Base-by-base conservation (phyloP, 2,888 invertebrate species). In the Branchipolynoe longqiensis region DNA sequence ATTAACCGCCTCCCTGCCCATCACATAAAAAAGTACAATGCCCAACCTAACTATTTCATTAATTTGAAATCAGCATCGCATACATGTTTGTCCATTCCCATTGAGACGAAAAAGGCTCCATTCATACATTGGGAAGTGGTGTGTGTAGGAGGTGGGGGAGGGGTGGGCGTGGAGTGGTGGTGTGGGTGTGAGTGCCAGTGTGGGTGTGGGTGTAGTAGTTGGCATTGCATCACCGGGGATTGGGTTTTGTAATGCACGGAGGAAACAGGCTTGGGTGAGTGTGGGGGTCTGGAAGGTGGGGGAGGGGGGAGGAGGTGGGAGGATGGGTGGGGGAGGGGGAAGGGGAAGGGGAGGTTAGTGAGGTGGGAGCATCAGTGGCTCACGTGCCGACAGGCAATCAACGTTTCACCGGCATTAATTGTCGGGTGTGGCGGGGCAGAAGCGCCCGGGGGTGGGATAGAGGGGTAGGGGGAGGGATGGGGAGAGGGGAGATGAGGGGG, bases 371-470 rank as follows among this genome's bases (percentile, higher is more conserved):
- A 31, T n/a, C n/a, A 14, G 25, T 14, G 62, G 28, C 62, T 62
- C 62, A 62, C 62, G 69, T 69, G 69, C 69, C 33, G 36, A 1
- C 69, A 33, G 36, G 36, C 38, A 33, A 69, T 69, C 69, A 69
- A 38, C 8, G 12, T 38, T 38, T 14, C 22, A 2, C 62, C 62
- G 14, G 62, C 31, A n/a, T 69, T 69, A 69, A 69, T 69, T 69
- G 69, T 38, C 69, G 69, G 69, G 69, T 33, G 38, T 33, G 18
- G 69, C 22, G 14, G 36, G 69, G 38, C 69, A 69, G 36, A 69
- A 33, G 69, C 69, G 36, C 69, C 69, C 22, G 62, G 28, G 62
- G 62, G 62, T 31, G 31, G 14, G 36, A n/a, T n/a, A n/a, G n/a
- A n/a, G n/a, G n/a, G n/a, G n/a, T n/a, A n/a, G n/a, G n/a, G n/a